Percentiles rank a stretch among this genome's conserved stretches.
These are phyloP conservation scores for Dendrolimus punctatus DNA, from an alignment of 1,140 invertebrate species.

Conservation along the genomic window DNA sequence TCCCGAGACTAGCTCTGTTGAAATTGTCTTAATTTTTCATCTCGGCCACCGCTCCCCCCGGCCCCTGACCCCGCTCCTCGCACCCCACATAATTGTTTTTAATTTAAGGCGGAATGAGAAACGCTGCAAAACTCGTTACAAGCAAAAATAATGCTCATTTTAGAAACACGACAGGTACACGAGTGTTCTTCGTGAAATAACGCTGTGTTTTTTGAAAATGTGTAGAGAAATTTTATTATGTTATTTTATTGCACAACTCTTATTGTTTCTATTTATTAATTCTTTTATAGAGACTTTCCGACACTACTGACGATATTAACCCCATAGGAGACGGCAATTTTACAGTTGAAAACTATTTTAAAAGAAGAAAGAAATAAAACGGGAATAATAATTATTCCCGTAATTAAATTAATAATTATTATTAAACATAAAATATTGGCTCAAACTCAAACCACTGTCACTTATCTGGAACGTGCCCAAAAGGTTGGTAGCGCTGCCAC, in stretches of 20 bases:
- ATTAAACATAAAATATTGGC: too few species aligned
- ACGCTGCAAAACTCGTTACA: conserved; percentile 37
- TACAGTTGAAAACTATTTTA: too few species aligned
- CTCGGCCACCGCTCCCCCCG: conserved; percentile 31
- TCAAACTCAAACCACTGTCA: too few species aligned
- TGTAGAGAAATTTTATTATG: conserved; percentile 1
- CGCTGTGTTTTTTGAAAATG: background rate
- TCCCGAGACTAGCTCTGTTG: conserved; percentile 31
- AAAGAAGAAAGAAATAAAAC: too few species aligned
- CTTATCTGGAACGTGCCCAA: too few species aligned
- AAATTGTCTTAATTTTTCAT: conserved; percentile 70
- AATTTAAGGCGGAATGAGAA: conserved; percentile 62
- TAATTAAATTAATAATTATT: too few species aligned
- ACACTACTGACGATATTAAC: too few species aligned
- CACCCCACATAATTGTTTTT: conserved; percentile 60
- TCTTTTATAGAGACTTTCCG: too few species aligned
- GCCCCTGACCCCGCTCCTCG: conserved; percentile 11
- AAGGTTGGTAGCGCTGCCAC: too few species aligned
- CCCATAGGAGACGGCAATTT: too few species aligned
- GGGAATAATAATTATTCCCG: too few species aligned
- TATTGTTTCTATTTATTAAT: too few species aligned
- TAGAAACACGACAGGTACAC: conserved; percentile 13
- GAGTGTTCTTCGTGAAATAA: background rate
- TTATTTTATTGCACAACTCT: background rate
- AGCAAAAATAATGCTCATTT: conserved; percentile 37